Percentiles rank a stretch among this genome's conserved stretches.
phyloP scores from a whole-genome alignment of 2,888 invertebrate genomes.

The Monopis laevigella region DNA sequence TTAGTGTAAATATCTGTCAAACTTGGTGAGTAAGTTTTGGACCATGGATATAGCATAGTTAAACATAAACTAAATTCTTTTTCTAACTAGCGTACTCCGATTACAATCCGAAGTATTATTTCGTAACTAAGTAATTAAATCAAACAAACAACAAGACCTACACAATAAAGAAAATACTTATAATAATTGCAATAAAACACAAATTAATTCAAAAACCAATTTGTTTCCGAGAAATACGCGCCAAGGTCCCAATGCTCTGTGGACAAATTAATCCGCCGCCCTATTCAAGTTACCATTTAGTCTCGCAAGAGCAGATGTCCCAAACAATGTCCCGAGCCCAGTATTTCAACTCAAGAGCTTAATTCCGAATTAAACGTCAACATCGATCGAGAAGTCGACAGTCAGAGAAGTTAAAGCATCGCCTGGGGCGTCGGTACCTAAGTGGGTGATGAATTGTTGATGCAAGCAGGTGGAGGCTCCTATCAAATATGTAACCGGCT shows the following conservation, averaged over 20 bases:
- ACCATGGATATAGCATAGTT: too few relatives aligned
- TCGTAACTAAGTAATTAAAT: too few relatives aligned
- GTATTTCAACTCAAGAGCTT: conserved; percentile 23
- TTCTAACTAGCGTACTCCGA: too few relatives aligned
- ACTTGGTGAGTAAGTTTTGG: too few relatives aligned
- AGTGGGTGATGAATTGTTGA: conserved; percentile 39
- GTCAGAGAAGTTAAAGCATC: conserved; percentile 10
- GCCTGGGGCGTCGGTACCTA: conserved; percentile 36
- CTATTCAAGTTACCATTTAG: conserved; percentile 7
- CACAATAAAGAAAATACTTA: too few relatives aligned
- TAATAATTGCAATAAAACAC: too few relatives aligned
- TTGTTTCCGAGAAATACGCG: conserved; percentile 5
- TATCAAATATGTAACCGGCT: conserved; percentile 51
- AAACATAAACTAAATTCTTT: too few relatives aligned
- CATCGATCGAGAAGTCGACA: conserved; percentile 32
- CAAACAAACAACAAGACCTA: too few relatives aligned
- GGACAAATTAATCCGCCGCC: conserved; percentile 4
- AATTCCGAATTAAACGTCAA: conserved; percentile 37
- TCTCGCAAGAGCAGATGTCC: conserved; percentile 7
- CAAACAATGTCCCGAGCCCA: conserved; percentile 19
- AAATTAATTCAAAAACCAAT: background rate
- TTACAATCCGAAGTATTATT: too few relatives aligned
- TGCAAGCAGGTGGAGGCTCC: conserved; percentile 31
- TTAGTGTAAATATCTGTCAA: too few relatives aligned
- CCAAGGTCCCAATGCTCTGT: conserved; percentile 2